phyloP scores from a whole-genome alignment of 2,797 vertebrate genomes.

The Lophius americanus region DNA sequence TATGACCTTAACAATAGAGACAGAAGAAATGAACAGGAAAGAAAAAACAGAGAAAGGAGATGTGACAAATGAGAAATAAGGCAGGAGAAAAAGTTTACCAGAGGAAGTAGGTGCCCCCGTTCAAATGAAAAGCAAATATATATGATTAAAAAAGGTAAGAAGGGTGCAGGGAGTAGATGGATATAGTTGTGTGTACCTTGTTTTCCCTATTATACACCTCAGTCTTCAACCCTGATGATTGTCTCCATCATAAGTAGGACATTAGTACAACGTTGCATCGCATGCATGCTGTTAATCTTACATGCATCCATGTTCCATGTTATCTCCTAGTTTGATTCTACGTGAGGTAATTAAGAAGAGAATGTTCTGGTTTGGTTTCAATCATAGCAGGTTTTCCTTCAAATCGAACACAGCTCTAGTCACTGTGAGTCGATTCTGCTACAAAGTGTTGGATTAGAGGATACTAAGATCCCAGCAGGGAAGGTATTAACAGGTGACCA shows the following conservation, averaged over 20 bases:
- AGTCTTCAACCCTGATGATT: no score
- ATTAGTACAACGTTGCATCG: neutral
- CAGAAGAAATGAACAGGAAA: neutral
- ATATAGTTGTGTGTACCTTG: neutral
- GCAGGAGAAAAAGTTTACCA: neutral
- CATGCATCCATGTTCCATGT: neutral
- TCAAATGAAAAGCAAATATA: neutral
- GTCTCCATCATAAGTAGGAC: no score
- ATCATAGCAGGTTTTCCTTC: neutral
- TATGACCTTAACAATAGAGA: neutral
- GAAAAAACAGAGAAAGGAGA: neutral
- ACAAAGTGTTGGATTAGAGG: no score
- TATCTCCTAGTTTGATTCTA: neutral
- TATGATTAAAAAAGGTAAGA: neutral
- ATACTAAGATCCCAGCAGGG: no score
- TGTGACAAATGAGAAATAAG: constrained; percentile 1
- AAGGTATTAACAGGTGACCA: no score
- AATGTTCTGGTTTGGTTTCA: no score
- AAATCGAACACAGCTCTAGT: no score
- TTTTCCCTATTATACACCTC: no score
- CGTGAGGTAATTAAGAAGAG: neutral
- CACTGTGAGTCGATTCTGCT: no score
- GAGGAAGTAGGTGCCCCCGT: no score
- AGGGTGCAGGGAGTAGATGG: neutral
- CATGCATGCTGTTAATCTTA: constrained; percentile 1